Percentiles rank a stretch among this genome's conserved stretches.
Conservation (phyloP, 2,888 invertebrate species). For the Ditula angustiorana region DNA sequence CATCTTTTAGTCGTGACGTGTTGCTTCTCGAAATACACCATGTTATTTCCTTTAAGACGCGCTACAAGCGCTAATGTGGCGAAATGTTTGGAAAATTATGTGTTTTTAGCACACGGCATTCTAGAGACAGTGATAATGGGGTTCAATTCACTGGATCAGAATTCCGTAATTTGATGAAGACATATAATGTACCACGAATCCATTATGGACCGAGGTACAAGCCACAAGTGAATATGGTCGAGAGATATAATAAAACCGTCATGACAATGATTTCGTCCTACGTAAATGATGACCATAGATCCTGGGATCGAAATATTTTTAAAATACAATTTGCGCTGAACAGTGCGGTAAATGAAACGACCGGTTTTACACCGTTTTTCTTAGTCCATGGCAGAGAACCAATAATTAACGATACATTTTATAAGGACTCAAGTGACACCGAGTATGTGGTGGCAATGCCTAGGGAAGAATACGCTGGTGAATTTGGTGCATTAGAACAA, state of each 20-base stretch:
- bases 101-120: background rate
- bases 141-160: conserved; percentile 4
- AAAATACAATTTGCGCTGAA: background rate
- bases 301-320: background rate
- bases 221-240: background rate
- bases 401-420: no score
- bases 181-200: background rate
- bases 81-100: background rate
- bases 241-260: background rate
- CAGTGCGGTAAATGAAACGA: background rate
- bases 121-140: background rate
- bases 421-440: no score
- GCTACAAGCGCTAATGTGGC: conserved; percentile 2
- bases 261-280: background rate
- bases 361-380: background rate
- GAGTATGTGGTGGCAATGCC: no score
- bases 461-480: no score
- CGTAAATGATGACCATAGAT: background rate
- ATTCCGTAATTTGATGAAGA: background rate
- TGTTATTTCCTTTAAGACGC: background rate
- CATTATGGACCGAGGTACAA: background rate
- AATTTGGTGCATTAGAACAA: no score
- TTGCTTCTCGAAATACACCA: conserved; percentile 6
- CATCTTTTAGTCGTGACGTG: conserved; percentile 9
- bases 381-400: background rate